A percentile compares a stretch with the other conserved stretches of the same genome.
These are phyloP conservation scores for Pectinophora gossypiella DNA, from an alignment of 1,140 invertebrate species.

Conservation along the genomic window DNA sequence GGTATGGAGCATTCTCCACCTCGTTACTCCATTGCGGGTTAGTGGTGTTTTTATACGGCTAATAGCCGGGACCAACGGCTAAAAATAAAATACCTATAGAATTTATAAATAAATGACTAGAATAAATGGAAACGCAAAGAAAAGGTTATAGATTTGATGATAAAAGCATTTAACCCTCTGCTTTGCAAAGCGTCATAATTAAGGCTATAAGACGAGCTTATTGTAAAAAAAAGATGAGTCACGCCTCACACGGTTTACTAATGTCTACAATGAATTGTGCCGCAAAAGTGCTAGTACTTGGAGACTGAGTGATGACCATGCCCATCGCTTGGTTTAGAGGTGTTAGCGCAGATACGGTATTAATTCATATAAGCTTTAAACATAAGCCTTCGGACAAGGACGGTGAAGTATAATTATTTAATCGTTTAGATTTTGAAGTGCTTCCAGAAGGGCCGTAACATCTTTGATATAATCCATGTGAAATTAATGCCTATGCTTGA, in stretches of 20 bases:
- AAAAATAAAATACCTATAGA: too few species aligned
- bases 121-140: not conserved
- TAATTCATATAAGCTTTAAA: conserved; percentile 48
- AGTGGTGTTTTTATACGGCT: too few species aligned
- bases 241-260: conserved; percentile 65
- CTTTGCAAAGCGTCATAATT: conserved; percentile 67
- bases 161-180: conserved; percentile 50
- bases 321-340: conserved; percentile 45
- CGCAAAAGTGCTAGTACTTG: conserved; percentile 46
- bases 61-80: too few species aligned
- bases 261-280: conserved; percentile 42
- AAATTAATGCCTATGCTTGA: conserved; percentile 71
- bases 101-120: too few species aligned
- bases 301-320: conserved; percentile 57
- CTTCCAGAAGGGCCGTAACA: conserved; percentile 67
- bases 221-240: conserved; percentile 34
- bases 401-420: conserved; percentile 31
- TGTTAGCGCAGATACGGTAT: conserved; percentile 36
- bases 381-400: conserved; percentile 39
- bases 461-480: conserved; percentile 45
- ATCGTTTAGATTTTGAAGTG: conserved; percentile 47
- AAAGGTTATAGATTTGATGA: not conserved
- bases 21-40: too few species aligned
- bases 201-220: conserved; percentile 59
- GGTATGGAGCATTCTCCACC: too few species aligned